Percentiles rank a stretch among this genome's conserved stretches.
Evolutionary conservation across 2,113 vertebrate species (phyloP).

Genomic region (Prunella fulvescens): DNA sequence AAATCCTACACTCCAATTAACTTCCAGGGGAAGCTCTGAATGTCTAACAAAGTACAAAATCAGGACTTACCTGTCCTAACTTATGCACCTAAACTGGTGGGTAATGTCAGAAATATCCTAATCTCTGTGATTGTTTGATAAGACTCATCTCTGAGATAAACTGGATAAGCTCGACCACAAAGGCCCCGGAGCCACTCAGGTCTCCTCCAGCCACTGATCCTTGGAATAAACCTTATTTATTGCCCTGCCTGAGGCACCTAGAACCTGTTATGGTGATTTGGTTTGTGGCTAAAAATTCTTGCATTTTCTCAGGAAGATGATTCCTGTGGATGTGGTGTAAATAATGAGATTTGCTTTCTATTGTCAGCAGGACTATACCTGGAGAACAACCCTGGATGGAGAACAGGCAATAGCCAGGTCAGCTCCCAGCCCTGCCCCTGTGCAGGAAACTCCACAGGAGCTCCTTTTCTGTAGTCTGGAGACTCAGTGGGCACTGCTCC

Average conservation of each 20-base stretch:
- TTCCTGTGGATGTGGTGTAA: not conserved
- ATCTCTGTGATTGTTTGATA: conserved; percentile 40
- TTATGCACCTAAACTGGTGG: conserved; percentile 43
- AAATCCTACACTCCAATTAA: conserved; percentile 10
- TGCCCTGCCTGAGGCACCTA: conserved; percentile 26
- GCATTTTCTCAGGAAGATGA: conserved; percentile 59
- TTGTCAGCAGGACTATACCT: not conserved
- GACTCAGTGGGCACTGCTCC: not conserved
- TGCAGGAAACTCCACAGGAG: not conserved
- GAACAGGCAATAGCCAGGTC: not conserved
- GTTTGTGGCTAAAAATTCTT: conserved; percentile 46
- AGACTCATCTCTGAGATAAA: conserved; percentile 47
- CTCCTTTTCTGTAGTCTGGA: not conserved
- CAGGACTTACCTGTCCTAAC: conserved; percentile 40
- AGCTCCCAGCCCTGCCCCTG: not conserved
- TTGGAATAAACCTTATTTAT: conserved; percentile 20
- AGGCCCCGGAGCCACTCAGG: conserved; percentile 46
- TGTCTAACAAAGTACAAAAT: conserved; percentile 10
- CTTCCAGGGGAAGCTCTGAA: conserved; percentile 24
- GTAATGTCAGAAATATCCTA: conserved; percentile 54
- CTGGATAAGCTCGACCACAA: conserved; percentile 53
- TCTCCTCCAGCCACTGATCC: conserved; percentile 21
- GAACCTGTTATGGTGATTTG: conserved; percentile 58
- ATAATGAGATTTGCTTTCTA: not conserved
- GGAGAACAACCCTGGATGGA: not conserved